Conservation (phyloP, 2,888 invertebrate species). For the Cosmopolites sordidus region DNA sequence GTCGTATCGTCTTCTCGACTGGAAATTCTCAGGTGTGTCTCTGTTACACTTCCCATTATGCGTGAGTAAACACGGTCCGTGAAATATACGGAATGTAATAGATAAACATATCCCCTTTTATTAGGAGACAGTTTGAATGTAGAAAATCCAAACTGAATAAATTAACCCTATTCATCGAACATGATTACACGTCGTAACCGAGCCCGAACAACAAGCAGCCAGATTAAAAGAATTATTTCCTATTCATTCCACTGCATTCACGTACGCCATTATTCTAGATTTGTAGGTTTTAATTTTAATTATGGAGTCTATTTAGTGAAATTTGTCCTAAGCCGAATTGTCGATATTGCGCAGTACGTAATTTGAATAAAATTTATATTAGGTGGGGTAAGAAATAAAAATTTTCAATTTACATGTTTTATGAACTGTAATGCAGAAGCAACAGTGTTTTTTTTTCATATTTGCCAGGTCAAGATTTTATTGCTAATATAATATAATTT, state of each 20-base stretch:
- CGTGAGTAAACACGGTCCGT: conserved; percentile 12
- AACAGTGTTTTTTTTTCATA: too few relatives aligned
- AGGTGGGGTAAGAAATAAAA: too few relatives aligned
- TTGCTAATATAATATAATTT: too few relatives aligned
- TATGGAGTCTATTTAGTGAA: conserved; percentile 8
- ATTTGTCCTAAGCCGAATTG: neutral
- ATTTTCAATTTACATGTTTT: too few relatives aligned
- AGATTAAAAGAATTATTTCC: conserved; percentile 22
- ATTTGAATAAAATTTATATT: too few relatives aligned
- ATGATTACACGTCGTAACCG: conserved; percentile 20
- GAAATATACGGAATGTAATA: conserved; percentile 9
- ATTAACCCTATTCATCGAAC: conserved; percentile 26
- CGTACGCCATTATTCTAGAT: neutral
- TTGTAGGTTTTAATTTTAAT: too few relatives aligned
- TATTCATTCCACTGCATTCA: conserved; percentile 13
- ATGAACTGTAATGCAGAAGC: too few relatives aligned
- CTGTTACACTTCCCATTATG: conserved; percentile 7
- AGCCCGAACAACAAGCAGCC: conserved; percentile 21
- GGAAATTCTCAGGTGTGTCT: conserved; percentile 14
- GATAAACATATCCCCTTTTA: conserved; percentile 16
- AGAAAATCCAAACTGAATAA: conserved; percentile 18
- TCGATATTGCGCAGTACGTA: too few relatives aligned
- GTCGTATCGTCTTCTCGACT: neutral
- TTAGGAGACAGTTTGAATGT: conserved; percentile 10
- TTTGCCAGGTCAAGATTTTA: too few relatives aligned